Percentiles rank a stretch among this genome's conserved stretches.
phyloP scores from a whole-genome alignment of 2,113 vertebrate species.

The Leptodactylus fuscus region DNA sequence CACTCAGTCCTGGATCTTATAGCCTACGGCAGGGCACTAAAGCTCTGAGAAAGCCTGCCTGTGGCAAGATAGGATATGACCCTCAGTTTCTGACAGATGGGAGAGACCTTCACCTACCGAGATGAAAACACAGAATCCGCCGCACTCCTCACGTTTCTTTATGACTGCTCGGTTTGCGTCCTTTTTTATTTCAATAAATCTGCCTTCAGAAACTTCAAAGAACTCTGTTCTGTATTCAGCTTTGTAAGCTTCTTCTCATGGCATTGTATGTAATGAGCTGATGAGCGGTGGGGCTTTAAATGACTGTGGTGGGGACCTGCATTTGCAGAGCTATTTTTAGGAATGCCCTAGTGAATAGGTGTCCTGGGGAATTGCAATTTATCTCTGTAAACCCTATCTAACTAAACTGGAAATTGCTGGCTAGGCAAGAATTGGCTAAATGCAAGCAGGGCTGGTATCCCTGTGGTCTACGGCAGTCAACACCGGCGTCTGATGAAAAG shows the following conservation, averaged over 20 bases:
- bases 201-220: slow-evolving; percentile 38
- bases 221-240: slow-evolving; percentile 1
- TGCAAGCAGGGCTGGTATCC: slow-evolving; percentile 41
- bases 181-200: slow-evolving; percentile 45
- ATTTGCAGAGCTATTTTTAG: slow-evolving; percentile 56
- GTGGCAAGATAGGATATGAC: not conserved
- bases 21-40: slow-evolving; percentile 20
- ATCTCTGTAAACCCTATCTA: slow-evolving; percentile 56
- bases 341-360: slow-evolving; percentile 53
- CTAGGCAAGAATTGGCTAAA: slow-evolving; percentile 43
- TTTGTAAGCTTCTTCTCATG: slow-evolving; percentile 46
- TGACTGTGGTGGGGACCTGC: slow-evolving; percentile 41
- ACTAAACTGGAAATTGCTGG: slow-evolving; percentile 48
- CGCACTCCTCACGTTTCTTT: slow-evolving; percentile 20
- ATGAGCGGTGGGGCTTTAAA: slow-evolving; percentile 45
- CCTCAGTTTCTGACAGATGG: slow-evolving; percentile 27
- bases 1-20: not conserved
- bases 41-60: slow-evolving; percentile 9
- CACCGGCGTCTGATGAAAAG: slow-evolving; percentile 17
- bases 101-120: slow-evolving; percentile 12
- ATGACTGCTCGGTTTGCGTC: slow-evolving; percentile 24
- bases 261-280: slow-evolving; percentile 43
- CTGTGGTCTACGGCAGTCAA: slow-evolving; percentile 34
- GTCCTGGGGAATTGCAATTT: slow-evolving; percentile 59
- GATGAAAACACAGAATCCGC: slow-evolving; percentile 14